Conservation (phyloP, 1,140 invertebrate genomes). For the Dinothrombium tinctorium region DNA sequence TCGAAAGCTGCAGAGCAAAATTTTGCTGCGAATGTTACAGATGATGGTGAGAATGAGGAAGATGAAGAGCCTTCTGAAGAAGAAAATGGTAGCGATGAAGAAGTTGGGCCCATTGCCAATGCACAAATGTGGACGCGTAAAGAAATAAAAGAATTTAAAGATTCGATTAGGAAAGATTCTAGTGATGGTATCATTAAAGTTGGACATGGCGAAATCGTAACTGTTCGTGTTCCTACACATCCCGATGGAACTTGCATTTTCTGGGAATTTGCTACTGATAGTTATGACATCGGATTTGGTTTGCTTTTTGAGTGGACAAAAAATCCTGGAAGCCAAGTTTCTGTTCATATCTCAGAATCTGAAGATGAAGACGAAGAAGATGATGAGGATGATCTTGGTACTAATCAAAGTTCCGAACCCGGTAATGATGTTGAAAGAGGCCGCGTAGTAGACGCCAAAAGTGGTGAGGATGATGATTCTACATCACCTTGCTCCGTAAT, state of each 20-base stretch:
- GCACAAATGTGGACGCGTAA: slow-evolving; percentile 85
- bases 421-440: slow-evolving; percentile 14
- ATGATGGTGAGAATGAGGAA: neutral
- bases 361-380: slow-evolving; percentile 54
- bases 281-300: slow-evolving; percentile 95
- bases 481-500: slow-evolving; percentile 50
- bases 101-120: neutral
- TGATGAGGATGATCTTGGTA: slow-evolving; percentile 28
- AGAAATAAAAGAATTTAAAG: slow-evolving; percentile 75
- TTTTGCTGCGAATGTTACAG: too few relatives aligned
- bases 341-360: slow-evolving; percentile 66
- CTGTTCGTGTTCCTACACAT: slow-evolving; percentile 90
- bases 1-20: too few relatives aligned
- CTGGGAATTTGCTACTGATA: slow-evolving; percentile 98
- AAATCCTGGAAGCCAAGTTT: slow-evolving; percentile 51
- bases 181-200: slow-evolving; percentile 81
- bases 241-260: slow-evolving; percentile 77
- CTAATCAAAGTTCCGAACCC: slow-evolving; percentile 1
- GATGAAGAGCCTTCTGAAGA: neutral
- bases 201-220: slow-evolving; percentile 89
- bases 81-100: neutral
- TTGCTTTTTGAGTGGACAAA: slow-evolving; percentile 95
- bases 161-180: slow-evolving; percentile 52
- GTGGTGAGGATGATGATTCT: neutral
- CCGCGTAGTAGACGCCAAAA: neutral